Evolutionary conservation across 2,888 invertebrate genomes (phyloP).

Genomic region (Scaptomyza caliginosa): DNA sequence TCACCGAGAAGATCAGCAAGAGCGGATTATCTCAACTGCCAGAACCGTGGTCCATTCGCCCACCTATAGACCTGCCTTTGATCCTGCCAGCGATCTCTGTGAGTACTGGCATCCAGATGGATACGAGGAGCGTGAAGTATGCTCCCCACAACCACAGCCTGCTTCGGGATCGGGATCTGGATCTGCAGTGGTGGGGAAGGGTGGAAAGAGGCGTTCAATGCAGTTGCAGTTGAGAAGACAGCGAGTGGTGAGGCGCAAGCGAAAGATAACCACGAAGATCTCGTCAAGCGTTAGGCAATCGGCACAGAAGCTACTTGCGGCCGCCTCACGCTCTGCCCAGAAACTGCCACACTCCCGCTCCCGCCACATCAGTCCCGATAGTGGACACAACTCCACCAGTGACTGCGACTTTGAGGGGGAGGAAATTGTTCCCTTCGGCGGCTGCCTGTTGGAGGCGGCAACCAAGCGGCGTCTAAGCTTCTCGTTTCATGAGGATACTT

Average conservation of each 20-base stretch:
- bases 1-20: neutral
- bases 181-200: constrained; percentile 43
- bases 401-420: constrained; percentile 51
- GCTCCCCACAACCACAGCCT: constrained; percentile 62
- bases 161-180: neutral
- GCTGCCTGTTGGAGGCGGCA: constrained; percentile 42
- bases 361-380: constrained; percentile 81
- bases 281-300: constrained; percentile 75
- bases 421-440: constrained; percentile 22
- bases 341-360: constrained; percentile 29
- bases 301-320: constrained; percentile 72
- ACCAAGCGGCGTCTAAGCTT: constrained; percentile 79
- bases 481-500: constrained; percentile 86
- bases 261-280: constrained; percentile 68
- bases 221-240: constrained; percentile 78
- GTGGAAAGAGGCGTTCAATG: constrained; percentile 34
- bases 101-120: constrained; percentile 81
- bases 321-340: constrained; percentile 41
- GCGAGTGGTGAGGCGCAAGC: constrained; percentile 81
- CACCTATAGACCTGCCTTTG: constrained; percentile 83
- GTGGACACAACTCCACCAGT: constrained; percentile 82
- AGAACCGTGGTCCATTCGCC: constrained; percentile 75
- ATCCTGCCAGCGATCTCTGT: constrained; percentile 83
- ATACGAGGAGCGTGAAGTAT: constrained; percentile 81
- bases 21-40: constrained; percentile 42